Percentiles rank a stretch among this genome's conserved stretches.
phyloP scores from a whole-genome alignment of 2,113 vertebrate genomes.

The Stictonetta naevosa region DNA sequence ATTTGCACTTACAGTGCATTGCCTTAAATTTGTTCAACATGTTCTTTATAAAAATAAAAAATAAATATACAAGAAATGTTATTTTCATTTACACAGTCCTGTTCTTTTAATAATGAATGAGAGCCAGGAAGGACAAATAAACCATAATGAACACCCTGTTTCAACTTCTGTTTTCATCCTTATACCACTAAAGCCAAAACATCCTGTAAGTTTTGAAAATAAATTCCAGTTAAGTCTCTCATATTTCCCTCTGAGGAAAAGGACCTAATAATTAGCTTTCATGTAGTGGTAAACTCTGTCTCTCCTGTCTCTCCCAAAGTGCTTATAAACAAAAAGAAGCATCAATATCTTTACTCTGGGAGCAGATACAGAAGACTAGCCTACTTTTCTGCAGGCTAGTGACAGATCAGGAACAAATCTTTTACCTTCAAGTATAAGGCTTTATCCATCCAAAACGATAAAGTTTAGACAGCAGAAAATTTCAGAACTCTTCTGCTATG shows the following conservation, averaged over 20 bases:
- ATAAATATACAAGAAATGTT: neutral
- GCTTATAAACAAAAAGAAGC: neutral
- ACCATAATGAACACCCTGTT: neutral
- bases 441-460: neutral
- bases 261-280: neutral
- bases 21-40: neutral
- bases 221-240: neutral
- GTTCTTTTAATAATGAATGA: neutral
- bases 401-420: neutral
- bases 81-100: neutral
- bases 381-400: neutral
- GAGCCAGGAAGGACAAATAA: neutral
- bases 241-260: neutral
- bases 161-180: neutral
- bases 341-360: neutral
- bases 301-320: neutral
- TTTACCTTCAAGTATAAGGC: neutral
- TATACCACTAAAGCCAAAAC: neutral
- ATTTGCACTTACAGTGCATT: neutral
- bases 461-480: neutral
- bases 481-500: neutral
- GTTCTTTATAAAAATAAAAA: neutral
- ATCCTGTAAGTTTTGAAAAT: neutral
- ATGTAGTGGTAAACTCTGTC: neutral
- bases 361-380: neutral